Evolutionary conservation across 2,888 invertebrate genomes (phyloP), one percentile per base, ranked within the genome.

Genomic region (Hedya salicella): DNA sequence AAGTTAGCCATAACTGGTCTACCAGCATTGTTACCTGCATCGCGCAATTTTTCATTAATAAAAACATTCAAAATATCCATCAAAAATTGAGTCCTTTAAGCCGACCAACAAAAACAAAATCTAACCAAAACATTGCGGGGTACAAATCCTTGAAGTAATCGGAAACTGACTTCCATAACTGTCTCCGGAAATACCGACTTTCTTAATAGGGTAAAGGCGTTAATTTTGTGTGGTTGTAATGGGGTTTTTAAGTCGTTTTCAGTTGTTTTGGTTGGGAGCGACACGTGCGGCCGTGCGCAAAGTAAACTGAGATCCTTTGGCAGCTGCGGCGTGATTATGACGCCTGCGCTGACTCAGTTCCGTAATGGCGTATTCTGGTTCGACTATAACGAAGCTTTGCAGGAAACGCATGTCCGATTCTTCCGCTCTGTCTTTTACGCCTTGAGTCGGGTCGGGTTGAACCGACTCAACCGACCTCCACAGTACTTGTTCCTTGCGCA

Each of bases 221-320:
- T 36, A 70, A 69, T 71, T 73, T 77, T 3, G 73, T 42, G 17
- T 73, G 70, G 1, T 52, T 56, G 30, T 52, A 70, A 68, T 60
- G 53, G 36, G 74, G 73, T 75, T 73, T 78, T 78, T 83, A 76
- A 70, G 79, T 77, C 80, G 78, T 83, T 86, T 78, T 78, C 67
- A 67, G 69, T 62, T 65, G 56, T 62, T 65, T 64, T 60, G 46
- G 44, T 60, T 46, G n/a, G 25, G 19, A 42, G 30, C 62, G 80
- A 85, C 88, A 87, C 87, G 89, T 88, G 88, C 85, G 86, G 86
- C 81, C 87, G 87, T 87, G 89, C 86, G 91, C 88, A 87, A 86
- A 85, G 90, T 89, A 91, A 91, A 79, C 78, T 78, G 91, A 91
- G 91, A 89, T 86, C 89, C 90, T 86, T 89, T 91, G 90, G 91